Evolutionary conservation across 2,888 invertebrate species (phyloP), one percentile per base, ranked within the genome.

Genomic region (Apantesis nais): DNA sequence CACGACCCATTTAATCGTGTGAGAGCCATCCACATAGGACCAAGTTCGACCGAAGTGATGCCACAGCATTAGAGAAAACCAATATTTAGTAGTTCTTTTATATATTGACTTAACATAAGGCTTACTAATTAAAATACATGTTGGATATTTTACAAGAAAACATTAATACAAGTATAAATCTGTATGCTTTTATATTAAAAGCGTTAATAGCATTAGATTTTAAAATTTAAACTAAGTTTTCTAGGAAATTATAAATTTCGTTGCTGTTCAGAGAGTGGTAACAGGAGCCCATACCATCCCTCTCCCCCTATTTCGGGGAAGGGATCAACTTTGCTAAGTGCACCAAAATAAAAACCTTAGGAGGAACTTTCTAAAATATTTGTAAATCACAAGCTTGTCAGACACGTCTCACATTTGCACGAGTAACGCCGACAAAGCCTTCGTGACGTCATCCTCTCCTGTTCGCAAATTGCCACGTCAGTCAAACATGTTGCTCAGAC

Each of bases 401-500:
- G 72, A 48, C 44, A 62, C 44, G 61, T 52, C 34, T 60, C 66
- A 37, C 44, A 48, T 52, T 44, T 48, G n/a, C 25, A 68, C 48
- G 62, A 62, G 61, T 62, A 31, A 67, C 66, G 64, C 73, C 22
- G 39, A 48, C 73, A 70, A 78, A 80, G 70, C 68, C 19, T 67
- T 69, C 68, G 55, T 74, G 76, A 75, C 63, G 73, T 73, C 78
- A 77, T 67, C 65, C 69, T 52, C 70, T 75, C 58, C 62, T 71
- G 69, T 71, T 75, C 68, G 67, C 73, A 81, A 80, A 80, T 81
- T 80, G 80, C 71, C 64, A 73, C 74, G 78, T 80, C 82, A 79
- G 71, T 78, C 76, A 79, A 76, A 74, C 62, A 65, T 67, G 74
- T 72, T 78, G 74, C 78, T 82, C 73, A 76, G 76, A 67, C 67